Base-by-base conservation (phyloP, 2,888 invertebrate genomes). In the Belgica antarctica region DNA sequence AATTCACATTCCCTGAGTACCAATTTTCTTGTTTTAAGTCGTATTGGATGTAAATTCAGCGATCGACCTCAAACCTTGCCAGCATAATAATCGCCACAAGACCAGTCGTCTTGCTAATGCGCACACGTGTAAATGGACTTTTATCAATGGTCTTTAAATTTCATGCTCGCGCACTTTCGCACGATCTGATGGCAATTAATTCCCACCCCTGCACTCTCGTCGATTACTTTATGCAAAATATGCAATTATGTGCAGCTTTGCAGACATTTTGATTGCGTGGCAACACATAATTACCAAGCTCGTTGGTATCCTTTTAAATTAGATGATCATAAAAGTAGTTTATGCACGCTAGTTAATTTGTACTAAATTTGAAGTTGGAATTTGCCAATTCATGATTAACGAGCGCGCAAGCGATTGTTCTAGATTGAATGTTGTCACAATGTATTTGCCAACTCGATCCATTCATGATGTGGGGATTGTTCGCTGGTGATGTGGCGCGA, bases 131-230 rank as follows among this genome's bases (percentile, higher is more conserved):
- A 41, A 41, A 41, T 5, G 10, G 41, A 41, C 15, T 41, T 5
- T 41, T 41, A 41, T 41, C 41, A 41, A n/a, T n/a, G 12, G 12
- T n/a, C 41, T n/a, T 41, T 41, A 15, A 10, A 41, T 10, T 41
- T 41, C 41, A 41, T 10, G n/a, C n/a, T n/a, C n/a, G 41, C 41
- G 10, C 41, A 41, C 41, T 10, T n/a, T 41, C 41, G 41, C 41
- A 41, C 15, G 41, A 2, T 2, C n/a, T n/a, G 41, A 41, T 5
- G 10, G 12, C 15, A 41, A 41, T 41, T 41, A 41, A 2, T 15
- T 41, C 41, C 41, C 41, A 41, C 41, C 41, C 4, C 31, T 31
- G 41, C 41, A n/a, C n/a, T n/a, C n/a, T n/a, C n/a, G n/a, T n/a
- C n/a, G n/a, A n/a, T n/a, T n/a, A n/a, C n/a, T n/a, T n/a, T n/a